Evolutionary conservation across 2,113 vertebrate species (phyloP), one percentile per base, ranked within the genome.

Genomic region (Suncus etruscus): DNA sequence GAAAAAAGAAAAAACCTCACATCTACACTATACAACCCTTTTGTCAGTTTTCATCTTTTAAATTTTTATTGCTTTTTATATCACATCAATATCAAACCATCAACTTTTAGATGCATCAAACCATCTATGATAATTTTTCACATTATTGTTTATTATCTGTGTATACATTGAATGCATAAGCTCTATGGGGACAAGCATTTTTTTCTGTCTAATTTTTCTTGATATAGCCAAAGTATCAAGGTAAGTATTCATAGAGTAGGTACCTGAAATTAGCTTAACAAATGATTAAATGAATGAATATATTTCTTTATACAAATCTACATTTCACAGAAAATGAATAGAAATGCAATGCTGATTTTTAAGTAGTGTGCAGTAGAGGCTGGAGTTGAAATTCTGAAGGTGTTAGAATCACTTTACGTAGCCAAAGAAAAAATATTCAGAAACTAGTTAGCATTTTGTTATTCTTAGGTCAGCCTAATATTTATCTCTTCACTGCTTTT

Each of bases 371-470:
- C 3, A 68, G 50, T 10, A 69, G 68, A 80, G 63, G 25, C 27
- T 15, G 4, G 4, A 81, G 39, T 11, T 87, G 47, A 66, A 79
- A 16, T 24, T 32, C 66, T 84, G 24, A 68, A 82, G 29, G 16
- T 22, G 3, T 91, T 93, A 79, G 32, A 89, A 58, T 68, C 10
- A 31, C 18, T 50, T 14, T 3, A 39, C 24, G 39, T 9, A 18
- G 39, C 20, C 70, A 83, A 32, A 73, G 27, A 79, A 29, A 92
- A 94, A 78, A 86, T 65, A 65, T 39, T 92, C 54, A 74, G 39
- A 87, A 91, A 77, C 48, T 51, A 79, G 69, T 91, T 61, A 89
- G 1, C 18, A 69, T 79, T 85, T 58, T 73, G 63, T 83, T 77
- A 54, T 88, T 78, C 68, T 80, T 73, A 48, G 32, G 68, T 27